Evolutionary conservation across 2,113 vertebrate genomes (phyloP), one percentile per base, ranked within the genome.

Genomic region (Trochalopteron elliotii): DNA sequence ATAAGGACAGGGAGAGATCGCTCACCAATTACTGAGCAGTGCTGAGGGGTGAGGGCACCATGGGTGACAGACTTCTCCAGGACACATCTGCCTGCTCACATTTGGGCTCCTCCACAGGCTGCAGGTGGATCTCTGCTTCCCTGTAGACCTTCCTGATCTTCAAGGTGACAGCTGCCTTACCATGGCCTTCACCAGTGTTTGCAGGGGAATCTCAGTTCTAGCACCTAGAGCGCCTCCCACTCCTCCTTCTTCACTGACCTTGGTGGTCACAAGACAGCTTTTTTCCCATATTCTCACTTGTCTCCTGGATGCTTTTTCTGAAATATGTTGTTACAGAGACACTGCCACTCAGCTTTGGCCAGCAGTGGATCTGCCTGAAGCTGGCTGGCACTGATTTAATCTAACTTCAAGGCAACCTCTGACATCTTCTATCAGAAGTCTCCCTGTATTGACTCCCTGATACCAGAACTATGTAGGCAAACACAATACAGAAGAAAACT

Each of bases 331-430:
- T 68, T 20, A 30, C 16, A 68, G 20, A 63, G n/a, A 4, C 11
- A 16, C 5, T 47, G 20, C 27, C 15, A 27, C 9, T 70, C 45
- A 65, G 35, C 12, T 59, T 65, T 76, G 49, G 27, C 9, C 22
- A 50, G 40, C 3, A 4, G 8, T 2, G 1, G 3, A 7, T 89
- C 28, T 1, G 0, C 31, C 42, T 77, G 42, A 30, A 52, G 19
- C 10, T 3, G 2, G 5, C 25, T 63, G 23, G 30, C 8, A 37
- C 7, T 21, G 30, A 9, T 23, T 37, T 19, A 16, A 31, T 52
- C 30, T 45, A 15, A 61, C 6, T 27, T 21, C 9, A 13, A 22
- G 12, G 6, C 4, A 78, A n/a, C 4, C 31, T 50, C 42, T 47
- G 12, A 5, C 15, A 52, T 23, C 24, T 55, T 40, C 10, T 63